Base-by-base conservation (phyloP, 2,113 vertebrate species). In the Neogobius melanostomus region DNA sequence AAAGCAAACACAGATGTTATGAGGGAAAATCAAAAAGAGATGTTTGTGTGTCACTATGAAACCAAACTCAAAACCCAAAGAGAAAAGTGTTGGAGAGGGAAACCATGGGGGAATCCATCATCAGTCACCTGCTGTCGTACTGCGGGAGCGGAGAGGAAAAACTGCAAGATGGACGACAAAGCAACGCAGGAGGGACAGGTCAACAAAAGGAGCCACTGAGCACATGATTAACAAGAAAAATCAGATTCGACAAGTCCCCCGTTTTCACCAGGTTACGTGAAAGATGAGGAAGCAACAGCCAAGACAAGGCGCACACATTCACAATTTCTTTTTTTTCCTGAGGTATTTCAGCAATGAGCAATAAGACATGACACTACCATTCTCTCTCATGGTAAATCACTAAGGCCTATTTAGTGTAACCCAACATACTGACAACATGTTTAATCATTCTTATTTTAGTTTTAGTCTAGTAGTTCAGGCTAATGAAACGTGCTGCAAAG, bases 101-200 rank as follows among this genome's bases (percentile, higher is more conserved):
- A 52, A 63, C 70, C 71, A 68, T 28, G 74, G 61, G 21, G 72
- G 65, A 52, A 69, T 85, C 82, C 86, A 87, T 90, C 83, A 88
- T 36, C 84, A 89, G 81, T 97, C 96, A 98, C 96, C 96, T 99
- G 95, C 94, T 96, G 94, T 98, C 96, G 95, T 95, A 97, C 91
- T 96, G 96, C 90, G 96, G 96, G 89, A 96, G 95, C 91, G 95
- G 94, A 95, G 95, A 97, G 92, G 94, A 95, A 95, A 93, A 93
- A 95, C 96, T 98, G 96, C 91, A 95, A 94, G 93, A 95, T 94
- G 96, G 88, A 85, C 66, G 68, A 85, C 85, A 90, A 82, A 86
- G 81, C 80, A 90, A 76, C 61, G 86, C 94, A 95, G 93, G 91
- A 92, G 92, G 89, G 93, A 95, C 89, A 93, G 91, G 93, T 95